Conservation (phyloP, 2,797 vertebrate genomes). For the Prunella strophiata region DNA sequence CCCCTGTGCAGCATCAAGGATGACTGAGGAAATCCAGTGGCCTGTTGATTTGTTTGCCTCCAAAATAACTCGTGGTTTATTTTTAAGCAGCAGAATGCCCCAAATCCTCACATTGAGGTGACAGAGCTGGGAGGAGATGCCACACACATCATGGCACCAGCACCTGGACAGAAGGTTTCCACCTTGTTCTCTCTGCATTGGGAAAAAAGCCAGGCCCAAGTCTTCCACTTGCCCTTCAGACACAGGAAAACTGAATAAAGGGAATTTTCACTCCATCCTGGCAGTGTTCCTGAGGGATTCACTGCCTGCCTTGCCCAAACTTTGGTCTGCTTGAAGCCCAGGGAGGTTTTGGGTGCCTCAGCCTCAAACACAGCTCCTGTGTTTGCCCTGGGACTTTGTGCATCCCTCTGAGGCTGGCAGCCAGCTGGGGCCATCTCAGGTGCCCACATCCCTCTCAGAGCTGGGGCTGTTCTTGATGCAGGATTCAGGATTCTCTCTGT, state of each 20-base stretch:
- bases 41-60: slow-evolving; percentile 11
- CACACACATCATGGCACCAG: background rate
- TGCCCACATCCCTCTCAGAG: accelerated
- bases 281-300: too few species aligned
- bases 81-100: slow-evolving; percentile 6
- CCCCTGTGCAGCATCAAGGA: background rate
- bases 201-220: background rate
- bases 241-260: accelerated
- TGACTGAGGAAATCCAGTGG: slow-evolving; percentile 17
- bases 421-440: background rate
- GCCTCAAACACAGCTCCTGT: background rate
- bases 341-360: background rate
- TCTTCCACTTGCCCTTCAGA: background rate
- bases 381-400: background rate
- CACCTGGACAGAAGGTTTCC: background rate
- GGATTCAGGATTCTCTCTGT: accelerated
- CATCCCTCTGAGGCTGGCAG: background rate
- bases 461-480: background rate
- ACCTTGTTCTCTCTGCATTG: background rate
- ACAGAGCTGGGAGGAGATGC: background rate
- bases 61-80: background rate
- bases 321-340: background rate
- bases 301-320: accelerated
- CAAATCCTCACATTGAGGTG: background rate
- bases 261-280: background rate